phyloP scores from a whole-genome alignment of 2,113 vertebrate genomes.

The Phrynosoma platyrhinos region DNA sequence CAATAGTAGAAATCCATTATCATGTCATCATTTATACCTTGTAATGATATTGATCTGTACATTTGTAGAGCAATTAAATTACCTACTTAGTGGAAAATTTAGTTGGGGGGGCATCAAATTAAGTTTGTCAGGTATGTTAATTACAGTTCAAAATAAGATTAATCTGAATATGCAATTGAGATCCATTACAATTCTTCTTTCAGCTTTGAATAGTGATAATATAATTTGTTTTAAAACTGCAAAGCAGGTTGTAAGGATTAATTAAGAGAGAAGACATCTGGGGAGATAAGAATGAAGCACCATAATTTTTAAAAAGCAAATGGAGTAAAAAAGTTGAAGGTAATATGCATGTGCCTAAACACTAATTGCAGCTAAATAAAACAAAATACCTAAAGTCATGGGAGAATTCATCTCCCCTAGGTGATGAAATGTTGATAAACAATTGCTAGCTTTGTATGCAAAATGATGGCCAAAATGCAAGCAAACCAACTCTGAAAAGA shows the following conservation, averaged over 20 bases:
- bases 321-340: slow-evolving; percentile 71
- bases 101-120: slow-evolving; percentile 68
- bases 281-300: slow-evolving; percentile 66
- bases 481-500: slow-evolving; percentile 10
- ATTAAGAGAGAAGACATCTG: slow-evolving; percentile 73
- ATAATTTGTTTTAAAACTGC: slow-evolving; percentile 63
- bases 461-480: slow-evolving; percentile 2
- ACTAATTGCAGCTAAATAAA: slow-evolving; percentile 58
- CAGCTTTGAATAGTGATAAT: slow-evolving; percentile 78
- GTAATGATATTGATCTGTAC: slow-evolving; percentile 72
- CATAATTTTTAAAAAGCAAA: slow-evolving; percentile 71
- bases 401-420: slow-evolving; percentile 27
- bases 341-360: slow-evolving; percentile 69
- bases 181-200: slow-evolving; percentile 76
- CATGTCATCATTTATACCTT: slow-evolving; percentile 66
- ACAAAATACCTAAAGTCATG: slow-evolving; percentile 41
- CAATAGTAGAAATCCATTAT: slow-evolving; percentile 61
- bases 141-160: slow-evolving; percentile 75
- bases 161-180: slow-evolving; percentile 78
- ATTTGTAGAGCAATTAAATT: slow-evolving; percentile 71
- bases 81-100: slow-evolving; percentile 69
- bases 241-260: slow-evolving; percentile 74
- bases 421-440: slow-evolving; percentile 47
- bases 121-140: slow-evolving; percentile 72
- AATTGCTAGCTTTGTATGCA: slow-evolving; percentile 26